Evolutionary conservation across 2,797 vertebrate species (phyloP), one percentile per base, ranked within the genome.

Genomic region (Manis pentadactyla): DNA sequence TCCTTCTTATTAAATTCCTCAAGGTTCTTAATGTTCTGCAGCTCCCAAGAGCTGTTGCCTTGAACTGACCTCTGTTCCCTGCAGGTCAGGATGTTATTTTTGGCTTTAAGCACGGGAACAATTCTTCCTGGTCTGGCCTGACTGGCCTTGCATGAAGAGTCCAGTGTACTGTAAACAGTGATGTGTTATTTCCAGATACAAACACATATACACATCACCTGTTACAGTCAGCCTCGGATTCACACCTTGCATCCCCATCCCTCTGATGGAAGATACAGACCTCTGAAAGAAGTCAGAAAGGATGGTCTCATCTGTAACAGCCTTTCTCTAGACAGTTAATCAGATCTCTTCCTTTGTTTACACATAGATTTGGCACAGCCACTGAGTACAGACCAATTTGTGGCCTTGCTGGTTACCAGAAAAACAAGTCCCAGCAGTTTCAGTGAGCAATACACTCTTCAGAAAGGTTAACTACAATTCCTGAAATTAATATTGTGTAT

Each of bases 61-160:
- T 77, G 51, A 79, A 73, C 73, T 97, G 96, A 97, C 96, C 96
- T 96, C 95, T 97, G 95, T 93, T 83, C 95, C 69, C 87, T 96
- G 83, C 96, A 96, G 91, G 89, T 95, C 94, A 97, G 97, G 94
- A 97, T 98, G 97, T 97, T 98, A 89, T 97, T 98, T 87, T 98
- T 97, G 97, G 96, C 97, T 90, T 92, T 82, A 83, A 93, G 42
- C n/a, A 88, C 23, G 13, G 97, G 97, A 97, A 98, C 87, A 93
- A 93, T 90, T 97, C 93, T 88, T 97, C 93, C 89, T 92, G 73
- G 59, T 97, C 93, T 96, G 84, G 93, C 81, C 77, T 57, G 77
- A 73, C 49, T 29, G 69, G 66, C 90, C 77, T 77, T 94, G 59
- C 51, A 49, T 74, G 66, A 87, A 94, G 77, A 84, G 81, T 90